Evolutionary conservation across 2,888 invertebrate genomes (phyloP).

Genomic region (Eurytoma adleriae): DNA sequence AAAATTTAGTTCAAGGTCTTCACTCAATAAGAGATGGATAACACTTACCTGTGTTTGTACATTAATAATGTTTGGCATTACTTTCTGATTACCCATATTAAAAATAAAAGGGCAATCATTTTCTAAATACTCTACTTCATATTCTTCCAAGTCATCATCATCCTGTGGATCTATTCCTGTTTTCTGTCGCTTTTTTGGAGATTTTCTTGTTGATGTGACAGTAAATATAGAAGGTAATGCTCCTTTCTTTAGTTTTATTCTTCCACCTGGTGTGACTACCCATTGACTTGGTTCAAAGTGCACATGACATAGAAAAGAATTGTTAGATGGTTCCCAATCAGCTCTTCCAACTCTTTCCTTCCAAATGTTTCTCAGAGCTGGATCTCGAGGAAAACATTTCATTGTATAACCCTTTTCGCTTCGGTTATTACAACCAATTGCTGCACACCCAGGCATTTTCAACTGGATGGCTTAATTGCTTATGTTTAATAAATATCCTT

Average conservation of each 20-base stretch:
- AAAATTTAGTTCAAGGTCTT: neutral
- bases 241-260: conserved; percentile 69
- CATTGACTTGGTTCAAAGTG: conserved; percentile 72
- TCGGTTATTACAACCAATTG: conserved; percentile 73
- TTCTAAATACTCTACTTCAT: conserved; percentile 63
- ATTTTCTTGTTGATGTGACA: conserved; percentile 69
- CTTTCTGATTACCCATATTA: conserved; percentile 40
- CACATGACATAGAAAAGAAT: conserved; percentile 72
- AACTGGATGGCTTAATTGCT: neutral
- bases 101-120: conserved; percentile 57
- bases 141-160: conserved; percentile 59
- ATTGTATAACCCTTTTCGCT: conserved; percentile 74
- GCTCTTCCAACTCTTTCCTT: conserved; percentile 70
- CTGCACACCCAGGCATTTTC: conserved; percentile 74
- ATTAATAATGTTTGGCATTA: conserved; percentile 50
- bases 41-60: conserved; percentile 49
- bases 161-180: conserved; percentile 52
- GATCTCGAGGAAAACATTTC: conserved; percentile 74
- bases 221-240: conserved; percentile 71
- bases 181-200: conserved; percentile 67
- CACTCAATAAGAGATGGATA: conserved; percentile 5
- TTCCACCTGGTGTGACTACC: conserved; percentile 66
- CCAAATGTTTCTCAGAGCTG: conserved; percentile 71
- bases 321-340: conserved; percentile 73
- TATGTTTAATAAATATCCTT: neutral